Percentiles rank a stretch among this genome's conserved stretches.
Evolutionary conservation across 2,797 vertebrate genomes (phyloP).

Genomic region (Pseudochaenichthys georgianus): DNA sequence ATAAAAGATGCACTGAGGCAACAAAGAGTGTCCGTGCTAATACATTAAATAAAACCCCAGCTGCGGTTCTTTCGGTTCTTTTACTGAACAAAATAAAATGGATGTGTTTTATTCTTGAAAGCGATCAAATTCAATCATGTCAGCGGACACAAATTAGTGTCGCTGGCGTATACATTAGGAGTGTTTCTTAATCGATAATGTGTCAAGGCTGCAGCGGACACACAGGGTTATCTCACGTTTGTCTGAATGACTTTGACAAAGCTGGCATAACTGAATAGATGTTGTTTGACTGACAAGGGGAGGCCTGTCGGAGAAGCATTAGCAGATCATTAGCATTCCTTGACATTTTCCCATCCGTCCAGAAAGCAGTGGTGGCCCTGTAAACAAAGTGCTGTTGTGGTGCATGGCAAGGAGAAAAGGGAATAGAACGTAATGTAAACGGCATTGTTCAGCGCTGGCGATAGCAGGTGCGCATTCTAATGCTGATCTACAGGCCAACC

Average conservation of each 20-base stretch:
- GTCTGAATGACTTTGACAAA: constrained; percentile 67
- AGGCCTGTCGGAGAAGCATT: constrained; percentile 69
- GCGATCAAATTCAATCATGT: constrained; percentile 41
- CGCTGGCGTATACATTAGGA: constrained; percentile 15
- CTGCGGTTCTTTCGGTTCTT: neutral
- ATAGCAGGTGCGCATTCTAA: constrained; percentile 81
- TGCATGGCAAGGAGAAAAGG: constrained; percentile 71
- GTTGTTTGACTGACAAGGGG: constrained; percentile 73
- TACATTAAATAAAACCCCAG: constrained; percentile 21
- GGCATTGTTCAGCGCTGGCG: constrained; percentile 71
- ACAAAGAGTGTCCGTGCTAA: neutral
- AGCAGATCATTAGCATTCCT: constrained; percentile 81
- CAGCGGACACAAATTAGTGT: constrained; percentile 29
- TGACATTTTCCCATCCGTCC: constrained; percentile 82
- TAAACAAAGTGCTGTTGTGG: constrained; percentile 76
- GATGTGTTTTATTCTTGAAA: constrained; percentile 4
- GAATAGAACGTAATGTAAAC: constrained; percentile 78
- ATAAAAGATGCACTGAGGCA: constrained; percentile 27
- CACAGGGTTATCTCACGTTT: constrained; percentile 29
- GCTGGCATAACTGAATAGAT: constrained; percentile 58
- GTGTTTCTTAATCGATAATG: constrained; percentile 42
- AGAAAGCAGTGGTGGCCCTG: constrained; percentile 70
- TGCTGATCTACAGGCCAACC: constrained; percentile 70
- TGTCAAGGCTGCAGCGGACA: constrained; percentile 16
- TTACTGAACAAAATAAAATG: constrained; percentile 7